Base-by-base conservation (phyloP, 2,888 invertebrate species). In the Epistrophe eligans region DNA sequence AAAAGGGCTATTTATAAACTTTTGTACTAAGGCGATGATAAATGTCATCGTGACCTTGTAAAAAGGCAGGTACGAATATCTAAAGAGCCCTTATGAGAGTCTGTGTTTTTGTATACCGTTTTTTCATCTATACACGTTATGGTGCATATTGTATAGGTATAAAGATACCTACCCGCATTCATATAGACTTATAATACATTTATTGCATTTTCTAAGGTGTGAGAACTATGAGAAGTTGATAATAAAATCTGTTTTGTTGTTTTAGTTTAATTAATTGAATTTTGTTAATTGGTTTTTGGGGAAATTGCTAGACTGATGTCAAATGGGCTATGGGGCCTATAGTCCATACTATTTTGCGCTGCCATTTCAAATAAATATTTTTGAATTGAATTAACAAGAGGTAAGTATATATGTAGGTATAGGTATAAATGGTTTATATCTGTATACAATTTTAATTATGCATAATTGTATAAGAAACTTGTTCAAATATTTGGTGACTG, bases 251-350 rank as follows among this genome's bases (percentile, higher is more conserved):
- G n/a, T 62, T 77, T 50, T 67, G 77, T 77, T 81, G 84, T 85
- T 81, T 73, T 64, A 81, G 72, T 73, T 73, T 81, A 85, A 81
- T 85, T 77, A 77, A 85, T 85, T 77, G 77, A 84, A 81, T 57
- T 80, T 81, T 70, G 77, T 81, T 85, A 73, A 85, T 85, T 84
- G 66, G 81, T 72, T 84, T 48, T 72, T 58, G 70, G 74, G 74
- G 6, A 77, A 77, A 45, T 43, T 70, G 55, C 48, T 50, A 40
- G 58, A 77, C 48, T 28, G 38, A 48, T 40, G 17, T 38, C 45
- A 52, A 35, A 28, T 48, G 9, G 24, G n/a, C 9, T 0, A n/a
- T n/a, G n/a, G n/a, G n/a, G n/a, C n/a, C n/a, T n/a, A n/a, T 43
- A 40, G 40, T 24, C 24, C 24, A 24, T 45, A 45, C 15, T 15